phyloP scores from a whole-genome alignment of 2,888 invertebrate genomes.

The Aricia artaxerxes region DNA sequence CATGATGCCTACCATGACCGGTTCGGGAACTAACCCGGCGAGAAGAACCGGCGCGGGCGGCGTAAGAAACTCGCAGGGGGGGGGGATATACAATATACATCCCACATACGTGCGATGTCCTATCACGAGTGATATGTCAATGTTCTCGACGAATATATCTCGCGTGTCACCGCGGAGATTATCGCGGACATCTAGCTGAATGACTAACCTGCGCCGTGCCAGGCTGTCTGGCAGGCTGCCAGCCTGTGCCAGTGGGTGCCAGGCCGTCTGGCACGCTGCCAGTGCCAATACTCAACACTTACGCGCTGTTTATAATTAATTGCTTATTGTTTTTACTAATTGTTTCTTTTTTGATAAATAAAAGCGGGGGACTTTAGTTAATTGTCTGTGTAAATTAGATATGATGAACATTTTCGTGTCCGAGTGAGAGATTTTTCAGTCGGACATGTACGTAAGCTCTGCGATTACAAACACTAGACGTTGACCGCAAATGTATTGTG shows the following conservation, averaged over 20 bases:
- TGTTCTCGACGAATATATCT: slow-evolving; percentile 19
- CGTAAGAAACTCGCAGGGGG: no score
- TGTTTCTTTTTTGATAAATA: not conserved
- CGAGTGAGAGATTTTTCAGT: no score
- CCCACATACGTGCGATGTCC: not conserved
- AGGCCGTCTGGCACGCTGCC: not conserved
- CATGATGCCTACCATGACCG: no score
- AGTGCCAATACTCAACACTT: slow-evolving; percentile 22
- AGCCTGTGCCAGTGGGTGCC: slow-evolving; percentile 22
- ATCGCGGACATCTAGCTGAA: slow-evolving; percentile 33
- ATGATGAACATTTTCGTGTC: no score
- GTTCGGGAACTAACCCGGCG: no score
- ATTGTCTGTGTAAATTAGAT: no score
- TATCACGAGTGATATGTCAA: not conserved
- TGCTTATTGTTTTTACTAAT: not conserved
- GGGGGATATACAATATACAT: no score
- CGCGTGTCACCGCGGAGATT: slow-evolving; percentile 20
- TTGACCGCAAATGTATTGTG: no score
- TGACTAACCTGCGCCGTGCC: slow-evolving; percentile 38
- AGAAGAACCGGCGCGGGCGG: no score
- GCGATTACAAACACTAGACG: no score
- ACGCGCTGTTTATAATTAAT: slow-evolving; percentile 19
- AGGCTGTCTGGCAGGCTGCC: slow-evolving; percentile 2
- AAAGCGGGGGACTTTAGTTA: not conserved
- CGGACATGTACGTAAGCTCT: no score